Percentiles rank a stretch among this genome's conserved stretches.
phyloP scores from a whole-genome alignment of 2,888 invertebrate species.

The Harpalus rubripes region DNA sequence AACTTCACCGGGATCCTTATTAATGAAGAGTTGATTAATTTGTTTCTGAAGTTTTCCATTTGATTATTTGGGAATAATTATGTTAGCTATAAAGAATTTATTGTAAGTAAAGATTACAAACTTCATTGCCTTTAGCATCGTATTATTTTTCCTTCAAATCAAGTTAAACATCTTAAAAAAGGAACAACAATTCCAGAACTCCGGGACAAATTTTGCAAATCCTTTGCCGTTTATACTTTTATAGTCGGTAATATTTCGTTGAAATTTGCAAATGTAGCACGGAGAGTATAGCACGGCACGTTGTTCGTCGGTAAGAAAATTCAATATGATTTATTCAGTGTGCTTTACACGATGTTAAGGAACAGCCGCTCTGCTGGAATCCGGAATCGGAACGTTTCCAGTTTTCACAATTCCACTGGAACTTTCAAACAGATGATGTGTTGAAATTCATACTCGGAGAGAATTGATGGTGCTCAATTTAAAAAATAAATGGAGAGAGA shows the following conservation, averaged over 20 bases:
- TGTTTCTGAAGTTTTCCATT: too few species aligned
- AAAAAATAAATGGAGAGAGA: slow-evolving; percentile 41
- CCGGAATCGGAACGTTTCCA: slow-evolving; percentile 4
- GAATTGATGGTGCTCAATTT: slow-evolving; percentile 36
- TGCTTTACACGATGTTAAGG: slow-evolving; percentile 46
- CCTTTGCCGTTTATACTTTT: not conserved
- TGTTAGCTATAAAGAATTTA: too few species aligned
- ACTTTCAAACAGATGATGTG: slow-evolving; percentile 46
- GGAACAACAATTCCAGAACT: not conserved
- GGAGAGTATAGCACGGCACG: not conserved
- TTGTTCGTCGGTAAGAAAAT: slow-evolving; percentile 8
- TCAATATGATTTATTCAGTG: slow-evolving; percentile 48
- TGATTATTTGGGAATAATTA: too few species aligned
- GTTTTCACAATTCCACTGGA: slow-evolving; percentile 23
- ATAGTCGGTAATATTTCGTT: not conserved
- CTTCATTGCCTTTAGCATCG: too few species aligned
- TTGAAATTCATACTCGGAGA: slow-evolving; percentile 39
- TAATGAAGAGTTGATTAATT: too few species aligned
- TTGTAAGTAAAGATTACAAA: too few species aligned
- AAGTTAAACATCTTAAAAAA: too few species aligned
- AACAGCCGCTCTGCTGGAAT: slow-evolving; percentile 23
- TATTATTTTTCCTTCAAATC: too few species aligned
- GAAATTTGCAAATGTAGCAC: not conserved
- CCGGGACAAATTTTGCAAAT: not conserved
- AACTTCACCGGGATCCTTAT: too few species aligned